These are phyloP conservation scores for Passerina amoena DNA, from an alignment of 2,113 vertebrate genomes.

Conservation along the genomic window DNA sequence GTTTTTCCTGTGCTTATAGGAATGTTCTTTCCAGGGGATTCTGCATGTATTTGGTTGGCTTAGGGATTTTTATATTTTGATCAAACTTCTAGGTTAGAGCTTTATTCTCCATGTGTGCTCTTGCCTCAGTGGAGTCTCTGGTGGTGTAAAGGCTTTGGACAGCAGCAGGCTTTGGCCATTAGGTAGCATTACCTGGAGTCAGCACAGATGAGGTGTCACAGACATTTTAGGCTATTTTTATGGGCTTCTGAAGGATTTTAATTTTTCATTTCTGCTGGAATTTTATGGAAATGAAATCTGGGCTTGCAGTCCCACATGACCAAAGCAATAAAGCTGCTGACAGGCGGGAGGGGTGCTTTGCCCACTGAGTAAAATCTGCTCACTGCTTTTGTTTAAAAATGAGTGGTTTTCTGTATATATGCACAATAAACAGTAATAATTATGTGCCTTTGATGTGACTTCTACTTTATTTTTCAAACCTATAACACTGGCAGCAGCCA, in stretches of 20 bases:
- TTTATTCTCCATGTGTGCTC: neutral
- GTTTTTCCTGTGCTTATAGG: neutral
- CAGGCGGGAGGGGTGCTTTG: neutral
- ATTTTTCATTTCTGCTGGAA: neutral
- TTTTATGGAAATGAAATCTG: neutral
- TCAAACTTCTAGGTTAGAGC: neutral
- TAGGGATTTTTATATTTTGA: neutral
- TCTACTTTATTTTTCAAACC: neutral
- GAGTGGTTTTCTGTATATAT: neutral
- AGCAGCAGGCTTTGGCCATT: neutral
- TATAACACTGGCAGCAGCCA: neutral
- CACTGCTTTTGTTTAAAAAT: neutral
- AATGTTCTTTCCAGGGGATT: neutral
- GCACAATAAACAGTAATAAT: neutral
- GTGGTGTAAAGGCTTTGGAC: neutral
- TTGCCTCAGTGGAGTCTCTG: neutral
- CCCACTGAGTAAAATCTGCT: neutral
- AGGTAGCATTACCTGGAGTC: neutral
- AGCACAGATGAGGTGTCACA: neutral
- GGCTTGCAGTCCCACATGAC: neutral
- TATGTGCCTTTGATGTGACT: neutral
- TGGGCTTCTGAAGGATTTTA: neutral
- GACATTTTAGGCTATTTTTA: neutral
- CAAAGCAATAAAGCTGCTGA: neutral
- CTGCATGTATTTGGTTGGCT: neutral